These are phyloP conservation scores for Penaeus monodon DNA, from an alignment of 2,888 invertebrate species.

Conservation along the genomic window DNA sequence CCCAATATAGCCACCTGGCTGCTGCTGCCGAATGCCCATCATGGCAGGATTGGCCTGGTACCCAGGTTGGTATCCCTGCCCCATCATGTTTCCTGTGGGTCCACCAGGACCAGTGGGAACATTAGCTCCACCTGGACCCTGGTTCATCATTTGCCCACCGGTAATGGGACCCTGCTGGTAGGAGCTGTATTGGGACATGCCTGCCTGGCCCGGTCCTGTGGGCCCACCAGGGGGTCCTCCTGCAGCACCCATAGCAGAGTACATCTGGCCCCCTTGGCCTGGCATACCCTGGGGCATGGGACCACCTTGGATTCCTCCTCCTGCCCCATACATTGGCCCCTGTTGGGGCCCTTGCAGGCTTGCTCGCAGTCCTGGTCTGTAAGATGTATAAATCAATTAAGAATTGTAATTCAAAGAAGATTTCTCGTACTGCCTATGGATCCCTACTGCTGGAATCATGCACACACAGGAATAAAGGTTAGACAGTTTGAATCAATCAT, in stretches of 20 bases:
- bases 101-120: constrained; percentile 52
- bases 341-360: constrained; percentile 41
- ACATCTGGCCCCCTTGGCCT: constrained; percentile 54
- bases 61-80: constrained; percentile 62
- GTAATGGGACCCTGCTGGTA: constrained; percentile 58
- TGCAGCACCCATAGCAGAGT: constrained; percentile 39
- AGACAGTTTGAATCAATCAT: too few relatives aligned
- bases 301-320: constrained; percentile 44
- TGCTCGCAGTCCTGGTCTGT: constrained; percentile 29
- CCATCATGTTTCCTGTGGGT: constrained; percentile 55
- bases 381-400: neutral
- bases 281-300: constrained; percentile 56
- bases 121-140: constrained; percentile 49
- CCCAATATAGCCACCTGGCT: constrained; percentile 52
- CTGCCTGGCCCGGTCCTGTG: constrained; percentile 46
- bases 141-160: constrained; percentile 59
- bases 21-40: constrained; percentile 62
- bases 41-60: constrained; percentile 49
- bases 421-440: neutral
- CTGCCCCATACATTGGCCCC: constrained; percentile 45
- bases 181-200: constrained; percentile 59
- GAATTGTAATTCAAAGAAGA: neutral
- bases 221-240: constrained; percentile 51
- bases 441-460: too few relatives aligned
- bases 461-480: too few relatives aligned